These are phyloP conservation scores for Aurelia sp. DNA, from an alignment of 30 jellyfish, hydroid and myxozoan genomes.

Conservation along the genomic window DNA sequence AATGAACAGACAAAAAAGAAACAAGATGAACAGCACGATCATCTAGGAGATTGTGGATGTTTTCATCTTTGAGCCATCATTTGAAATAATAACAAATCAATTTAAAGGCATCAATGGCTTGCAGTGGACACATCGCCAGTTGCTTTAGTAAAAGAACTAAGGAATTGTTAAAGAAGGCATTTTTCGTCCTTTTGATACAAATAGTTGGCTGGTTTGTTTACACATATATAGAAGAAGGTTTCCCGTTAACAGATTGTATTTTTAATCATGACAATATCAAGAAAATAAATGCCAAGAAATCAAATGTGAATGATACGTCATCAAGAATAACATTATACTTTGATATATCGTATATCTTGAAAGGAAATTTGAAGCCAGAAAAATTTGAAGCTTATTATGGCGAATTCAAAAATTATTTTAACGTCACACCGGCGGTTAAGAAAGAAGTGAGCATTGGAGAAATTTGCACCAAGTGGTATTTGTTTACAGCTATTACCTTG, in stretches of 20 bases:
- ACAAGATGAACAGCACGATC: too few species aligned
- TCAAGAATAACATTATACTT: not conserved
- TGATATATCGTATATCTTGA: slow-evolving; percentile 7
- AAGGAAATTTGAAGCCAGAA: slow-evolving; percentile 16
- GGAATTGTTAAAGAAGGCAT: slow-evolving; percentile 14
- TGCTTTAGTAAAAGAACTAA: slow-evolving; percentile 21
- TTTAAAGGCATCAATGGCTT: not conserved
- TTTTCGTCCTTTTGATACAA: slow-evolving; percentile 13
- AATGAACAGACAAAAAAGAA: too few species aligned
- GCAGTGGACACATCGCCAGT: not conserved
- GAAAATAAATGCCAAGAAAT: slow-evolving; percentile 16
- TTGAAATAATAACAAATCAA: not conserved
- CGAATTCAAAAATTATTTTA: slow-evolving; percentile 36
- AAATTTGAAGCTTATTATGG: slow-evolving; percentile 23
- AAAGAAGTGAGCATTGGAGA: slow-evolving; percentile 2
- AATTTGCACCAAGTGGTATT: slow-evolving; percentile 52
- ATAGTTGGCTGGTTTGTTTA: slow-evolving; percentile 44
- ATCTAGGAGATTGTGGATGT: not conserved
- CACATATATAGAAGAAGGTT: slow-evolving; percentile 69
- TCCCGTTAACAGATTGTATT: slow-evolving; percentile 48
- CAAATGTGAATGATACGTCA: not conserved
- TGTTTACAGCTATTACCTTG: slow-evolving; percentile 62
- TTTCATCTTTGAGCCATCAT: not conserved
- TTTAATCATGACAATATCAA: slow-evolving; percentile 31
- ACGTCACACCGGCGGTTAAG: not conserved